Conservation (phyloP, 1,140 invertebrate genomes). For the Nymphalis io region DNA sequence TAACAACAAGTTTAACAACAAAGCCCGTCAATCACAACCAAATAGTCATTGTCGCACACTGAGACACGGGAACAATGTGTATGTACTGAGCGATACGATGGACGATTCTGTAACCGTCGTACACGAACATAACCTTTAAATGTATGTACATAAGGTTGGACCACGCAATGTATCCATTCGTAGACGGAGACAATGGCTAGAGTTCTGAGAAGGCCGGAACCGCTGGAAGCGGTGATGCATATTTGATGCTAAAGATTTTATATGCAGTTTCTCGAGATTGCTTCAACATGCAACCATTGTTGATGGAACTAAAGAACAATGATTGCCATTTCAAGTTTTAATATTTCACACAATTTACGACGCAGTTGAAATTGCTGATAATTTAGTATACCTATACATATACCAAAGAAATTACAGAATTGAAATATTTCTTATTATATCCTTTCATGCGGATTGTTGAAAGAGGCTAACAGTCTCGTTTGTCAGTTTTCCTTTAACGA, state of each 20-base stretch:
- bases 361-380: too few relatives aligned
- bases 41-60: background rate
- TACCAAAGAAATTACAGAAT: too few relatives aligned
- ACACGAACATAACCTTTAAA: background rate
- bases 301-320: background rate
- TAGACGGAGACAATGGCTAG: background rate
- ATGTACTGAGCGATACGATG: background rate
- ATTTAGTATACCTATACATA: too few relatives aligned
- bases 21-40: background rate
- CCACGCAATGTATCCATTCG: background rate
- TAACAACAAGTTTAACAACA: background rate
- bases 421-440: too few relatives aligned
- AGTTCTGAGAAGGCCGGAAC: slow-evolving; percentile 13
- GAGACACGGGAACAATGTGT: background rate
- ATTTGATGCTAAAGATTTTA: slow-evolving; percentile 8
- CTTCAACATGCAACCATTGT: slow-evolving; percentile 1
- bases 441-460: too few relatives aligned
- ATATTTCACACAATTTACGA: background rate
- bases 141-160: background rate
- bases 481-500: background rate
- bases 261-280: slow-evolving; percentile 8
- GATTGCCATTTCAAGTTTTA: background rate
- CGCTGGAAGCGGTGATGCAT: slow-evolving; percentile 8
- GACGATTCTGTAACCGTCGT: background rate
- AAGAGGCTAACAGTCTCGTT: too few relatives aligned